A percentile compares a stretch with the other conserved stretches of the same genome.
Evolutionary conservation across 2,888 invertebrate species (phyloP).

Genomic region (Aquatica leii): DNA sequence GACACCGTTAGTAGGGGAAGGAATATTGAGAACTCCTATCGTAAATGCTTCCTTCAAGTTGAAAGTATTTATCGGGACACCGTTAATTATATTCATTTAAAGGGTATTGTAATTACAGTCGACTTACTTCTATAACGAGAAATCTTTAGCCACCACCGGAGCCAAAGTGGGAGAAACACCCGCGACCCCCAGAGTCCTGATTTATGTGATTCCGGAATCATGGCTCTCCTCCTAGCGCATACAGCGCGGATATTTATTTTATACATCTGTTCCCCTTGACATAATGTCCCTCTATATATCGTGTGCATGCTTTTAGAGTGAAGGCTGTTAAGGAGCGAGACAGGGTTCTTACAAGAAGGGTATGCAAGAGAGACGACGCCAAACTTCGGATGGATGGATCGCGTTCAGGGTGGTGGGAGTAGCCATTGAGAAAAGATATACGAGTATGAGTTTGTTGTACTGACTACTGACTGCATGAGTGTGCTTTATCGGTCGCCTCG

Average conservation of each 20-base stretch:
- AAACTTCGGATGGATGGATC: conserved; percentile 53
- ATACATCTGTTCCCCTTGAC: conserved; percentile 70
- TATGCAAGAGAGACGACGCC: conserved; percentile 44
- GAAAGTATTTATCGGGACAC: background rate
- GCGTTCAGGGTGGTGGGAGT: conserved; percentile 53
- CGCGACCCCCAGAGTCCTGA: conserved; percentile 62
- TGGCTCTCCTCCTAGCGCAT: conserved; percentile 63
- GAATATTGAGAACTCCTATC: too few relatives aligned
- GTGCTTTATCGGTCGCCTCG: conserved; percentile 53
- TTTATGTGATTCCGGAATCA: conserved; percentile 71
- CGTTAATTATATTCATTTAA: background rate
- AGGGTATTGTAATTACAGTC: background rate
- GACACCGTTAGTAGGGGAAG: conserved; percentile 3
- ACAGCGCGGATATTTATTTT: conserved; percentile 66
- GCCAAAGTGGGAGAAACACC: conserved; percentile 39
- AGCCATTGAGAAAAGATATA: conserved; percentile 64
- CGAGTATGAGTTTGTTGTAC: conserved; percentile 64
- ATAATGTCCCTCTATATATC: conserved; percentile 74
- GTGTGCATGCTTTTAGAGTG: conserved; percentile 69
- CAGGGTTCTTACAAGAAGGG: conserved; percentile 38
- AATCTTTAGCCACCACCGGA: conserved; percentile 31
- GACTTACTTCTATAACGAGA: conserved; percentile 23
- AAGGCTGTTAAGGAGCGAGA: conserved; percentile 63
- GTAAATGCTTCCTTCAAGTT: background rate
- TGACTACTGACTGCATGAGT: conserved; percentile 55